These are phyloP conservation scores for Mimumesa dahlbomi DNA, from an alignment of 2,888 invertebrate genomes.

Conservation along the genomic window DNA sequence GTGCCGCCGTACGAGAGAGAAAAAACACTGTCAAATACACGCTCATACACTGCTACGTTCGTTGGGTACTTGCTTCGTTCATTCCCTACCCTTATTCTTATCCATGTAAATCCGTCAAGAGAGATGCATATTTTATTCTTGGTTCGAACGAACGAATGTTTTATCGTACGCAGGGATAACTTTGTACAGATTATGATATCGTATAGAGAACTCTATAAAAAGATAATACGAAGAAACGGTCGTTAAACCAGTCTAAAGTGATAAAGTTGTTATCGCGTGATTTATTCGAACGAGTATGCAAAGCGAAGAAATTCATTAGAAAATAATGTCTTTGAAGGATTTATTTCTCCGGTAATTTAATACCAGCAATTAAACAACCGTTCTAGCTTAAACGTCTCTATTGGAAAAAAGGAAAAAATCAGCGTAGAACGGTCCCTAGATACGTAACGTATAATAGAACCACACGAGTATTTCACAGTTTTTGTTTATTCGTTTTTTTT, in stretches of 20 bases:
- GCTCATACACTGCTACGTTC: conserved; percentile 78
- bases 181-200: too few relatives aligned
- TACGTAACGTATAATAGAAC: not conserved
- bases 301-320: conserved; percentile 34
- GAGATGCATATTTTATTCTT: too few relatives aligned
- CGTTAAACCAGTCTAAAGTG: conserved; percentile 36
- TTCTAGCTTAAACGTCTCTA: not conserved
- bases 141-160: too few relatives aligned
- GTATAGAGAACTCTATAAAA: not conserved
- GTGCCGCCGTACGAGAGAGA: conserved; percentile 74
- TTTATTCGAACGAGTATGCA: conserved; percentile 50
- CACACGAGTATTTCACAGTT: too few relatives aligned
- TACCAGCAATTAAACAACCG: conserved; percentile 19
- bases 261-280: conserved; percentile 46
- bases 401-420: not conserved
- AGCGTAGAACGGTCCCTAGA: not conserved
- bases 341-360: conserved; percentile 36
- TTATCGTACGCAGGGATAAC: too few relatives aligned
- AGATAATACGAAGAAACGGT: conserved; percentile 7
- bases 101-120: too few relatives aligned
- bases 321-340: conserved; percentile 20
- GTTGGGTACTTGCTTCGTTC: conserved; percentile 37
- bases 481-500: too few relatives aligned
- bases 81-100: too few relatives aligned
- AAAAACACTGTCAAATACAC: conserved; percentile 79